phyloP scores from a whole-genome alignment of 2,888 invertebrate genomes.

The Anagyrus pseudococci region DNA sequence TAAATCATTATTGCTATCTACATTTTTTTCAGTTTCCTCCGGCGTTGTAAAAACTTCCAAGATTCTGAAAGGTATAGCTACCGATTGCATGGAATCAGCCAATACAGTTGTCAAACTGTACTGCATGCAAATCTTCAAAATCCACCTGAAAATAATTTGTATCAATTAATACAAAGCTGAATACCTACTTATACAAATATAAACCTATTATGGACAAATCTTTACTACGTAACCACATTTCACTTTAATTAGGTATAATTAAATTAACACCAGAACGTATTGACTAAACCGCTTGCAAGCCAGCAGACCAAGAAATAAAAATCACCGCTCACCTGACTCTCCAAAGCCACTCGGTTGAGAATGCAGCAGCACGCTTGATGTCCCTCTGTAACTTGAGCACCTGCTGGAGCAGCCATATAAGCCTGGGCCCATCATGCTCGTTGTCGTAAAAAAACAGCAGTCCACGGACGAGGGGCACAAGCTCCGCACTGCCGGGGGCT shows the following conservation, averaged over 20 bases:
- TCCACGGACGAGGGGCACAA: constrained; percentile 69
- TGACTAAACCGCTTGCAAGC: no score
- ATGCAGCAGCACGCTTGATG: constrained; percentile 53
- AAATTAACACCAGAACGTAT: no score
- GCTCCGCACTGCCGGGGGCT: constrained; percentile 50
- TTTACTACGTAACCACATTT: no score
- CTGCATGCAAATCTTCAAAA: constrained; percentile 66
- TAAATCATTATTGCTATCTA: constrained; percentile 48
- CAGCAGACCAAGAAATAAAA: constrained; percentile 13
- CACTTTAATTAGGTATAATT: no score
- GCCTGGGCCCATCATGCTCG: constrained; percentile 70
- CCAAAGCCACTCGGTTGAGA: constrained; percentile 61
- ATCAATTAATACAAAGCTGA: no score
- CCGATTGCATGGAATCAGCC: constrained; percentile 60
- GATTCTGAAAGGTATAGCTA: constrained; percentile 79
- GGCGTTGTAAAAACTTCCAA: constrained; percentile 76
- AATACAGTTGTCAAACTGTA: constrained; percentile 61
- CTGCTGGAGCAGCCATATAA: constrained; percentile 63
- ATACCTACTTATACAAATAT: no score
- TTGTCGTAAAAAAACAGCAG: constrained; percentile 81
- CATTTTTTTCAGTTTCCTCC: constrained; percentile 56
- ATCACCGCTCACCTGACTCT: constrained; percentile 51
- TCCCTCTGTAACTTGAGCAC: constrained; percentile 59
- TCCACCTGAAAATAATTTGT: constrained; percentile 62
- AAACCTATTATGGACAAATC: background rate